A percentile compares a stretch with the other conserved stretches of the same genome.
These are phyloP conservation scores for Rattus norvegicus DNA, from an alignment of 2,113 vertebrate species.

Conservation along the genomic window GRCr8 NC_086034.1:32682001-32682500, in stretches of 20 bases:
- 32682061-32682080: constrained; percentile 24
- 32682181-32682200: neutral
- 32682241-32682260: neutral
- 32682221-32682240: neutral
- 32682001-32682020: neutral
- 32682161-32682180: neutral
- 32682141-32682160: neutral
- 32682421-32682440: too few relatives aligned
- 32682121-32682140: constrained; percentile 9
- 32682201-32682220: neutral
- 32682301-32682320: too few relatives aligned
- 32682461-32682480: too few relatives aligned
- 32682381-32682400: too few relatives aligned
- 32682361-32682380: too few relatives aligned
- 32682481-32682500: too few relatives aligned
- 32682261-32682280: too few relatives aligned
- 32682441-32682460: too few relatives aligned
- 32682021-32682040: neutral
- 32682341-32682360: too few relatives aligned
- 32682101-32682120: neutral
- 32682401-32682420: too few relatives aligned
- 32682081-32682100: neutral
- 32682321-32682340: too few relatives aligned
- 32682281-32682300: too few relatives aligned
- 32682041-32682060: neutral